Percentiles rank a stretch among this genome's conserved stretches.
Conservation (phyloP, 2,888 invertebrate species). For the Mongoloraphidia duomilia region DNA sequence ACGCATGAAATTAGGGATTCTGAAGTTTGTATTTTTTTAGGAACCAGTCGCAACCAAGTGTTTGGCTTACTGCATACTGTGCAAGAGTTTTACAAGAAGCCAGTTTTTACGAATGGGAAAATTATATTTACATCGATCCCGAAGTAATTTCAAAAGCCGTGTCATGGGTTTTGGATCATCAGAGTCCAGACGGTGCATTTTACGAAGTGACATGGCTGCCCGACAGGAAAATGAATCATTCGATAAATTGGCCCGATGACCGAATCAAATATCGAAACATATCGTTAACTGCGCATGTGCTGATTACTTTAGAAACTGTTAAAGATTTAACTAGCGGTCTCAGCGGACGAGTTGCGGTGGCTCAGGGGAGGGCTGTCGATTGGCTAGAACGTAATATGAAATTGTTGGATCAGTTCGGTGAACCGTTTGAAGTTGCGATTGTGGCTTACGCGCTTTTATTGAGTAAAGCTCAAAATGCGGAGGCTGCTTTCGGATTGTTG, state of each 20-base stretch:
- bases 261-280: slow-evolving; percentile 59
- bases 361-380: slow-evolving; percentile 56
- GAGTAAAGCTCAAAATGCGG: slow-evolving; percentile 72
- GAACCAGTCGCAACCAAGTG: slow-evolving; percentile 75
- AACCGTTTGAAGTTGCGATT: slow-evolving; percentile 75
- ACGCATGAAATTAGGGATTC: too few species aligned
- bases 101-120: slow-evolving; percentile 94
- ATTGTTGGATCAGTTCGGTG: slow-evolving; percentile 51
- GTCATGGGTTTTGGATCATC: slow-evolving; percentile 74
- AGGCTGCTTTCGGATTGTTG: slow-evolving; percentile 65
- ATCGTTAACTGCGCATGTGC: slow-evolving; percentile 82
- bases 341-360: slow-evolving; percentile 60
- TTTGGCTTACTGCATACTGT: slow-evolving; percentile 88
- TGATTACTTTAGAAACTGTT: slow-evolving; percentile 73
- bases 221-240: slow-evolving; percentile 75
- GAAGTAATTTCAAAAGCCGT: slow-evolving; percentile 72
- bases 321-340: slow-evolving; percentile 61
- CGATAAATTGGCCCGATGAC: slow-evolving; percentile 38
- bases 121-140: slow-evolving; percentile 86
- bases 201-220: slow-evolving; percentile 78
- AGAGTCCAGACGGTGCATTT: slow-evolving; percentile 75
- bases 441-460: slow-evolving; percentile 77
- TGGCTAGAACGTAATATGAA: slow-evolving; percentile 77
- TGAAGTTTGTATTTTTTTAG: too few species aligned
- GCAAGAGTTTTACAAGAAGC: slow-evolving; percentile 81